Base-by-base conservation (phyloP, 2,888 invertebrate genomes). In the Drymonia ruficornis region DNA sequence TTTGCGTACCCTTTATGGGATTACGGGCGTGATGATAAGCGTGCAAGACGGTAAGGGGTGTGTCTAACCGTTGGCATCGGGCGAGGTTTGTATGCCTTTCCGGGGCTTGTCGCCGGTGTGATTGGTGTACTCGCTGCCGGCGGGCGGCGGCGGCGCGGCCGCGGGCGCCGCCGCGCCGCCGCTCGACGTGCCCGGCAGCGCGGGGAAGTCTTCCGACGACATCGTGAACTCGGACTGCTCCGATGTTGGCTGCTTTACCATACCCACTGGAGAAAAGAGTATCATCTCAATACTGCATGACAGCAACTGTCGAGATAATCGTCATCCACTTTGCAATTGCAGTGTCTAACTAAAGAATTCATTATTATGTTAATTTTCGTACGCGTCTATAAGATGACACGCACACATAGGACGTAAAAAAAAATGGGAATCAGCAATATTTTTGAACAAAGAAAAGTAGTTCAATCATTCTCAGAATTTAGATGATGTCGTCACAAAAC, bases 201-300 rank as follows among this genome's bases (percentile, higher is more conserved):
- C 99, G 75, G 99, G 99, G 93, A 99, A 99, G 93, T 99, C 99
- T 93, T 99, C 99, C 76, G 97, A 98, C 79, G 99, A 99, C 96
- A 99, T 99, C 81, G 98, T 97, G 93, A 98, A 98, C 93, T 98
- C 98, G 68, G 96, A 97, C 81, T 98, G 95, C 90, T 98, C 98
- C 50, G 97, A 95, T 80, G 97, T 97, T 65, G 98, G 98, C 91
- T 98, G 97, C 93, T 98, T 98, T 74, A 98, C 98, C 97, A 98
- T 98, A 84, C 98, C 98, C 91, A 98, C 96, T 96, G 89, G 40
- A 50, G 46, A 13, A 56, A 51, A n/a, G n/a, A 36, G 0, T n/a
- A 36, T 5, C 0, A 36, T 13, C 3, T 13, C 36, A n/a, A 36
- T n/a, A n/a, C 4, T n/a, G 9, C n/a, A n/a, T 5, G 12, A 9